These are phyloP conservation scores for Rhabdomys pumilio DNA, from an alignment of 2,797 vertebrate species.

Conservation along the genomic window DNA sequence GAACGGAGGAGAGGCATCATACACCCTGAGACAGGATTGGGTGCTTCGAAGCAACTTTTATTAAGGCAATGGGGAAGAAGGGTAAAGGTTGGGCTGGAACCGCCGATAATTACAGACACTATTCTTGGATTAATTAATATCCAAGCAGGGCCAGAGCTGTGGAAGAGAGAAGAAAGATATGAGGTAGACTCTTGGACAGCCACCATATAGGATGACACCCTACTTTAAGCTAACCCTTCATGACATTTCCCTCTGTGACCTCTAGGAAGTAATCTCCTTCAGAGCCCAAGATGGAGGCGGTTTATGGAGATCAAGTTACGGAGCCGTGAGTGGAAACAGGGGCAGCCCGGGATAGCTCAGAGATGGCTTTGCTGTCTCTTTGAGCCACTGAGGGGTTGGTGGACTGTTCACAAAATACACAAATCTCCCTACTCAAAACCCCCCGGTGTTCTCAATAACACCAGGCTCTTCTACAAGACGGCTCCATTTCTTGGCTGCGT, in stretches of 20 bases:
- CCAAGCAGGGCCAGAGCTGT: neutral
- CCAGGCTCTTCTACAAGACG: neutral
- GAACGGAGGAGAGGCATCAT: accelerated
- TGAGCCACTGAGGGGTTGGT: no score
- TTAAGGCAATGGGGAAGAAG: neutral
- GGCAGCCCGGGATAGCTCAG: neutral
- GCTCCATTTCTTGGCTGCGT: conserved; percentile 19
- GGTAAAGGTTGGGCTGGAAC: conserved; percentile 36
- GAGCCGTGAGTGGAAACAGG: no score
- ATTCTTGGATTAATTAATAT: conserved; percentile 33
- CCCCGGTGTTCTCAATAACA: neutral
- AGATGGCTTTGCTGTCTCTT: no score
- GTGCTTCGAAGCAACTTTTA: neutral
- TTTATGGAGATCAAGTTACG: neutral
- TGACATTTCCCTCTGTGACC: neutral
- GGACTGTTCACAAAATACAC: neutral
- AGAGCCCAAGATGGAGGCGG: neutral
- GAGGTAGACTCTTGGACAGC: neutral
- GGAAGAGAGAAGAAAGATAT: neutral
- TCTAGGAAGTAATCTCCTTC: neutral
- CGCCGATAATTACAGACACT: conserved; percentile 48
- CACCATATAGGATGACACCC: neutral
- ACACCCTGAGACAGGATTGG: neutral
- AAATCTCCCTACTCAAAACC: neutral
- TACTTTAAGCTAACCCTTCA: neutral